Percentiles rank a stretch among this genome's conserved stretches.
phyloP scores from a whole-genome alignment of 1,140 invertebrate species.

The Drosophila serrata region DNA sequence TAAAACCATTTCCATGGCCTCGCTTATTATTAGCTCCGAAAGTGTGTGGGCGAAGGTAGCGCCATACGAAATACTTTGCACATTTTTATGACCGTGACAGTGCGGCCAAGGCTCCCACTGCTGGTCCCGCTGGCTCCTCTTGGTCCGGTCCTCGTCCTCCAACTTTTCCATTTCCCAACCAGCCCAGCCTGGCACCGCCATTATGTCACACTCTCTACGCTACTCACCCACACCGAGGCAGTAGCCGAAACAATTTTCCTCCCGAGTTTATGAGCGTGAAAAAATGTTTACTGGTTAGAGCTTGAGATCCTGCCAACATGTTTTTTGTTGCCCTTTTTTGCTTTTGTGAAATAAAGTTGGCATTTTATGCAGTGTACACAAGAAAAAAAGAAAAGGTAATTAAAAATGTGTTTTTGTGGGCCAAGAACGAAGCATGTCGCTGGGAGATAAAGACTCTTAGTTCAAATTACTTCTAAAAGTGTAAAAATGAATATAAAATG shows the following conservation, averaged over 20 bases:
- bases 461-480: not conserved
- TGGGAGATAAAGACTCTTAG: constrained; percentile 13
- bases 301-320: constrained; percentile 43
- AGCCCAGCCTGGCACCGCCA: constrained; percentile 35
- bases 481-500: not conserved
- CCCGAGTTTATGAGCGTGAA: constrained; percentile 67
- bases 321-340: constrained; percentile 31
- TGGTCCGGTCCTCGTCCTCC: constrained; percentile 3
- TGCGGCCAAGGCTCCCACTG: constrained; percentile 21
- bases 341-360: constrained; percentile 37
- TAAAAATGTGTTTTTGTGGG: constrained; percentile 27
- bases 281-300: constrained; percentile 57
- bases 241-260: constrained; percentile 59
- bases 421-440: constrained; percentile 16
- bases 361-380: constrained; percentile 21
- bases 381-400: constrained; percentile 26
- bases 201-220: constrained; percentile 35
- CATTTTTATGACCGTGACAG: constrained; percentile 68
- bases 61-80: constrained; percentile 65
- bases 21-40: constrained; percentile 51
- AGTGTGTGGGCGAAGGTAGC: constrained; percentile 21
- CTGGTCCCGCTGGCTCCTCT: constrained; percentile 9
- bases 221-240: not conserved
- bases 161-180: constrained; percentile 33
- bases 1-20: constrained; percentile 60